Evolutionary conservation across 2,888 invertebrate species (phyloP).

Genomic region (Aquatica leii): DNA sequence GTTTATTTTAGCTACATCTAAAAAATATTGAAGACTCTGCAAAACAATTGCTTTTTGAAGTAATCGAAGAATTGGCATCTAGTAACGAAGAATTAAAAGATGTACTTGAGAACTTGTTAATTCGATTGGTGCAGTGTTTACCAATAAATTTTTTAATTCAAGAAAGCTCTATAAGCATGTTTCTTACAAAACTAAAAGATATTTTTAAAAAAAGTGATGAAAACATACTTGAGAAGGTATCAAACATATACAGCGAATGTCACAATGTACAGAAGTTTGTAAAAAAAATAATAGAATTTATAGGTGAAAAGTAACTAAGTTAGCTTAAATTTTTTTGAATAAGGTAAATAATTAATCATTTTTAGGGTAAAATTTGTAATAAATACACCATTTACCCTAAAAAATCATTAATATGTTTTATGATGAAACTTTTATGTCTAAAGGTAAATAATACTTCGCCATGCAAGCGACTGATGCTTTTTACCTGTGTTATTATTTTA

Average conservation of each 20-base stretch:
- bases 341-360: no score
- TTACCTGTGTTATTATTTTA: no score
- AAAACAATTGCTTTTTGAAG: neutral
- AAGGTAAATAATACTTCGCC: no score
- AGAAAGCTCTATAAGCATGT: neutral
- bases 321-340: no score
- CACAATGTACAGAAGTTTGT: neutral
- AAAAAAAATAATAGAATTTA: constrained; percentile 1
- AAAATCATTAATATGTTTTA: no score
- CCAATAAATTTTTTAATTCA: constrained; percentile 4
- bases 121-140: neutral
- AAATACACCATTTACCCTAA: no score
- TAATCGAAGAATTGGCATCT: neutral
- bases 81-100: neutral
- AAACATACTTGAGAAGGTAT: neutral
- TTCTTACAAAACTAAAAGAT: neutral
- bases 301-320: no score
- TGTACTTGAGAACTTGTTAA: neutral
- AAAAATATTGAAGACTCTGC: neutral
- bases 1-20: neutral
- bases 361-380: no score
- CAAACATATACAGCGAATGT: neutral
- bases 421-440: no score
- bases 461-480: no score
- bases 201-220: neutral